Evolutionary conservation across 2,113 vertebrate genomes (phyloP).

Genomic region (Osmerus mordax): DNA sequence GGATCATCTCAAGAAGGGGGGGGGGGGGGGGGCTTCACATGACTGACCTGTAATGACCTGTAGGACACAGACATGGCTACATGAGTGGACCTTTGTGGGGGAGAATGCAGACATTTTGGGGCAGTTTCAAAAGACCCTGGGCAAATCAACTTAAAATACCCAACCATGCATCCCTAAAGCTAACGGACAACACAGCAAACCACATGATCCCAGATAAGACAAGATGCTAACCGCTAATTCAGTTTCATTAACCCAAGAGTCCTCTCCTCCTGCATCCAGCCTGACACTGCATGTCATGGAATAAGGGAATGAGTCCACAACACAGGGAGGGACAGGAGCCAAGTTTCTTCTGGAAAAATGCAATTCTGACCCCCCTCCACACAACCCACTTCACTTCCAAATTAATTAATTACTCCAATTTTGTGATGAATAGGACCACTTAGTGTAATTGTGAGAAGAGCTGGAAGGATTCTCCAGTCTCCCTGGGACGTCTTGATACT

Average conservation of each 20-base stretch:
- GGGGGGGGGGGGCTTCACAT: background rate
- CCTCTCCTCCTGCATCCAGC: background rate
- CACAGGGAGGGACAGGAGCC: conserved; percentile 34
- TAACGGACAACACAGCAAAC: no score
- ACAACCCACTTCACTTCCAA: conserved; percentile 22
- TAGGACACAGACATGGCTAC: background rate
- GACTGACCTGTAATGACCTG: background rate
- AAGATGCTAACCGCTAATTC: no score
- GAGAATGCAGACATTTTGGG: no score
- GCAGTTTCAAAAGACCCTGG: no score
- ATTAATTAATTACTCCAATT: conserved; percentile 60
- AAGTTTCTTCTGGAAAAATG: conserved; percentile 51
- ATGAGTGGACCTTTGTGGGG: background rate
- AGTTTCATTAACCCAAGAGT: background rate
- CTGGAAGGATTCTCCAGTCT: conserved; percentile 22
- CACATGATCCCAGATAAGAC: no score
- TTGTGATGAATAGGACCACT: conserved; percentile 58
- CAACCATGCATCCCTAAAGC: no score
- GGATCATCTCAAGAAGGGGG: background rate
- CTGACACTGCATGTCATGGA: background rate
- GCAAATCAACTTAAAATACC: no score
- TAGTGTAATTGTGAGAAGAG: conserved; percentile 49
- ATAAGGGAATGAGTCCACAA: conserved; percentile 28
- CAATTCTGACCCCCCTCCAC: conserved; percentile 39
- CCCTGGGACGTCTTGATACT: conserved; percentile 25